These are phyloP conservation scores for Oreortyx pictus DNA, from an alignment of 2,797 vertebrate genomes.

Conservation along the genomic window DNA sequence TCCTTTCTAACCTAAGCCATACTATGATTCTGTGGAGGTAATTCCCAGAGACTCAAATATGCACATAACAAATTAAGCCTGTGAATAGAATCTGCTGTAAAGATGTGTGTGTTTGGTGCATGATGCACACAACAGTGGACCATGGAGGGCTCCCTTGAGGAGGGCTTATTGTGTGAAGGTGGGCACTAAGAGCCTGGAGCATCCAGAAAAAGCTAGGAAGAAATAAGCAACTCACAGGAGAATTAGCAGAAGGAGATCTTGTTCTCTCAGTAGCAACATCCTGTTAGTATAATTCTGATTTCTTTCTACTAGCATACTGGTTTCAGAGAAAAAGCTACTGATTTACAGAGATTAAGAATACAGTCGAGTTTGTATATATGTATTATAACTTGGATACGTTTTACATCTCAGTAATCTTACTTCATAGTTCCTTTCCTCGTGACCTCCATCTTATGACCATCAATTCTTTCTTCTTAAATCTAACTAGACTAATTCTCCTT, in stretches of 20 bases:
- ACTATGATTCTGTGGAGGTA: background rate
- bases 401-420: conserved; percentile 27
- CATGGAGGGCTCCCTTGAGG: accelerated
- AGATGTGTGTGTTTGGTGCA: accelerated
- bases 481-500: conserved; percentile 42
- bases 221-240: background rate
- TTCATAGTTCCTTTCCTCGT: conserved; percentile 31
- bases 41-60: background rate
- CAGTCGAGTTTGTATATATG: background rate
- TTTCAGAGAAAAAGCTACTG: background rate
- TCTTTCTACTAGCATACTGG: background rate
- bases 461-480: conserved; percentile 60
- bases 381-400: conserved; percentile 40
- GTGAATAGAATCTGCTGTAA: background rate
- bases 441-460: conserved; percentile 47
- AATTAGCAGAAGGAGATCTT: background rate
- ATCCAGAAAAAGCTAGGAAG: background rate
- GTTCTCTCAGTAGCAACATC: background rate
- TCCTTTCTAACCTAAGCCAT: no score
- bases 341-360: conserved; percentile 3
- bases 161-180: background rate
- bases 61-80: background rate
- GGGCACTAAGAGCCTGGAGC: background rate
- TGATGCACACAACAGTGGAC: background rate
- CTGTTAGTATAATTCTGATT: background rate